Base-by-base conservation (phyloP, 2,888 invertebrate genomes). In the Sarcophaga subvicina region DNA sequence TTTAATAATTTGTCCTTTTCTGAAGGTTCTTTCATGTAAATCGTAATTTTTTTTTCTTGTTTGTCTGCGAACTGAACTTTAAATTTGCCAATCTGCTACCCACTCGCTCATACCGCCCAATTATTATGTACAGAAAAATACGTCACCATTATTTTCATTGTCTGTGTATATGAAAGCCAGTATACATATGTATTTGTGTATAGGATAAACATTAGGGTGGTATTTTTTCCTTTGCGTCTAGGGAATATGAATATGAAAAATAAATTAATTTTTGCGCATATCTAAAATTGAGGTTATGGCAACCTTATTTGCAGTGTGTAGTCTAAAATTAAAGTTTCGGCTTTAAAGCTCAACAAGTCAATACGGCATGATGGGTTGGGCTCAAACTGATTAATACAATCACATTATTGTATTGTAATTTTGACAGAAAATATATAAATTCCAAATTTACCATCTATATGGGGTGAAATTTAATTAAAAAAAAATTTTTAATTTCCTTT, bases 21-120 rank as follows among this genome's bases (percentile, higher is more conserved):
- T 85, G 87, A 87, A 87, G 87, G 87, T 87, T 82, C 67, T 87
- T 79, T 84, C 12, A 69, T 59, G 76, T 67, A 70, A 81, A 76
- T 76, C 27, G 17, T 62, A 25, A 17, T 72, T 70, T 11, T 49
- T 70, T 72, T 70, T 49, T 49, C 12, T 10, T 1, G 22, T 22
- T 49, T 70, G 67, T 79, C 69, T 82, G 69, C 67, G 70, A 78
- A 63, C 62, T 76, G 59, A 60, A 66, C 64, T 66, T 54, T 37
- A 54, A 14, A 77, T 73, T 64, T 78, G 25, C 67, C 87, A 54
- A n/a, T 8, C 37, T 37, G 8, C 37, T 37, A 54, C 54, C 54
- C 54, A 14, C 80, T 73, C 69, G 73, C 72, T 75, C 60, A 47
- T 59, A 45, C 59, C 73, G 73, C 85, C 87, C 81, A 87, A 78